Evolutionary conservation across 92 coral and sea anemone species (phyloP).

Genomic region (Phenganax stokvisi): DNA sequence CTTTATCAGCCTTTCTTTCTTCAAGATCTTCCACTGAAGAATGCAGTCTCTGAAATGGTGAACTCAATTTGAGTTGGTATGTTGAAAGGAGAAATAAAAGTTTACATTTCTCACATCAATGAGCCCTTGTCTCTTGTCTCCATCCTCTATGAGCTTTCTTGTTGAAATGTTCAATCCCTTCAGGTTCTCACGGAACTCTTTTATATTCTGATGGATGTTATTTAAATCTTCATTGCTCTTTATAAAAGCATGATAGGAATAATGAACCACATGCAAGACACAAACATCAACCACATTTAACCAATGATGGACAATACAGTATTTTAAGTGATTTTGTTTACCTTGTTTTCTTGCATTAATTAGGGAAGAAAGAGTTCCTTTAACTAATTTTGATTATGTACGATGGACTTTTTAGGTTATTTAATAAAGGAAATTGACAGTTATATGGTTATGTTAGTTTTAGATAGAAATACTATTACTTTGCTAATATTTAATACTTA

Average conservation of each 20-base stretch:
- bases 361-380: no score
- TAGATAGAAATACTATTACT: background rate
- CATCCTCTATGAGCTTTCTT: slow-evolving; percentile 84
- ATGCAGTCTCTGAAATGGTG: slow-evolving; percentile 60
- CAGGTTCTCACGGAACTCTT: slow-evolving; percentile 82
- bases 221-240: slow-evolving; percentile 71
- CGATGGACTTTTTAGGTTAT: no score
- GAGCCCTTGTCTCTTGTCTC: slow-evolving; percentile 87
- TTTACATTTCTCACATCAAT: slow-evolving; percentile 66
- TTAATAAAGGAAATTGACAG: no score
- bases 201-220: slow-evolving; percentile 58
- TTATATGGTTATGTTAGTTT: no score
- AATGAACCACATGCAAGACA: background rate
- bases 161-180: slow-evolving; percentile 69
- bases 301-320: background rate
- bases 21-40: slow-evolving; percentile 67
- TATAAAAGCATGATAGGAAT: background rate
- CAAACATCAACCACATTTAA: no score
- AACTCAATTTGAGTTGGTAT: background rate
- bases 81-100: background rate
- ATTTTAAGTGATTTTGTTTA: background rate
- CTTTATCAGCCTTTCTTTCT: slow-evolving; percentile 89
- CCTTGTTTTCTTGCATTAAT: no score
- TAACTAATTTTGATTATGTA: no score
- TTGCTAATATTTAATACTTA: background rate